Conservation (phyloP, 2,888 invertebrate species). For the Drosophila mercatorum region DNA sequence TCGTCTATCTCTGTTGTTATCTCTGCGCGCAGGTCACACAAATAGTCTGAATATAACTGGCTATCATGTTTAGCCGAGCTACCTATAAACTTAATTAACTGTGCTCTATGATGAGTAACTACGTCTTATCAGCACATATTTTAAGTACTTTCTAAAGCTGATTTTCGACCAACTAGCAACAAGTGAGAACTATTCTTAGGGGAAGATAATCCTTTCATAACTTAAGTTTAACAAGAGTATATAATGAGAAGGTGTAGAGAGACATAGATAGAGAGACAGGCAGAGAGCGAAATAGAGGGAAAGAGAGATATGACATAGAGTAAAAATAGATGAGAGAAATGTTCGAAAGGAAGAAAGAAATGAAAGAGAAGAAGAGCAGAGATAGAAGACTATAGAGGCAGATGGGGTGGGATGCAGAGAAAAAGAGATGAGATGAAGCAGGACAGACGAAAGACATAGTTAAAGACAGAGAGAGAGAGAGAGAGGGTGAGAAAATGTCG, state of each 20-base stretch:
- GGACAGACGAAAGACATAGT: no score
- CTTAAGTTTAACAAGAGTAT: background rate
- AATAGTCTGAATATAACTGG: conserved; percentile 43
- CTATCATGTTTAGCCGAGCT: conserved; percentile 34
- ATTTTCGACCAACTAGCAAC: conserved; percentile 8
- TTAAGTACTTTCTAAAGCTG: background rate
- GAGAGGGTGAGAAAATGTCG: no score
- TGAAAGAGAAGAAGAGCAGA: no score
- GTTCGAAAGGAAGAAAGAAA: no score
- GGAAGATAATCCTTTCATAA: background rate
- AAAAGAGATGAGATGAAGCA: no score
- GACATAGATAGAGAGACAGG: no score
- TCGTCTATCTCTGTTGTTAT: conserved; percentile 39
- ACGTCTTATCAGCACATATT: conserved; percentile 21
- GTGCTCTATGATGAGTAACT: conserved; percentile 39
- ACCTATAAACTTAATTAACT: conserved; percentile 37
- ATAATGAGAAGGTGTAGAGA: background rate
- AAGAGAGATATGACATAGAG: no score
- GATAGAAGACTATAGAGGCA: no score
- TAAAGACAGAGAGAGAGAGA: no score
- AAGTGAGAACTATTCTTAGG: background rate
- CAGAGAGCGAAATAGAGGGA: no score
- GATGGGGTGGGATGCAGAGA: no score
- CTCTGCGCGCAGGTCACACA: conserved; percentile 31
- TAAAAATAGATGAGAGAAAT: no score